Percentiles rank a stretch among this genome's conserved stretches.
phyloP scores from a whole-genome alignment of 2,113 vertebrate genomes.

The Fukomys damarensis region DNA sequence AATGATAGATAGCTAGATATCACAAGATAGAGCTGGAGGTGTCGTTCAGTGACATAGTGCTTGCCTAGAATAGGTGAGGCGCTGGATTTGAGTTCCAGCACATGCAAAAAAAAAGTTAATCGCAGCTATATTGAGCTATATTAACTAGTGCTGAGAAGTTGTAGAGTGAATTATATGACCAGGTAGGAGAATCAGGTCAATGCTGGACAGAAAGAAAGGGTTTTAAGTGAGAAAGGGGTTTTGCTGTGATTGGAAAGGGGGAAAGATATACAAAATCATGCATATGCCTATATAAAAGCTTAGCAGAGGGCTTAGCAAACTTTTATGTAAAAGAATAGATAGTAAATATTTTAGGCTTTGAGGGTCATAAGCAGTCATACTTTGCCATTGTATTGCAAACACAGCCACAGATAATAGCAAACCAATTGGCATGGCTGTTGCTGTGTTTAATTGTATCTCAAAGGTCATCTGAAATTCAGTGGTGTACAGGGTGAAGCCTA shows the following conservation, averaged over 20 bases:
- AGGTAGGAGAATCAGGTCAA: neutral
- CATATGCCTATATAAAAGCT: neutral
- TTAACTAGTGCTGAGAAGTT: neutral
- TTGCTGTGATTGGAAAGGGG: neutral
- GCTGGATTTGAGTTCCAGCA: neutral
- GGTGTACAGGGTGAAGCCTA: neutral
- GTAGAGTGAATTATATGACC: neutral
- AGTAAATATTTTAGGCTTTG: neutral
- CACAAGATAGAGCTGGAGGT: neutral
- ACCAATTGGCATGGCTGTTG: neutral
- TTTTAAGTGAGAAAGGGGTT: conserved; percentile 20
- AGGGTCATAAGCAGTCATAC: neutral
- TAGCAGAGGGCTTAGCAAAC: neutral
- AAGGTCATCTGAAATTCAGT: neutral
- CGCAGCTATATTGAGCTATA: neutral
- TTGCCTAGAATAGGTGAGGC: too few relatives aligned
- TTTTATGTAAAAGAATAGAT: neutral
- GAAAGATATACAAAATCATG: neutral
- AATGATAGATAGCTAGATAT: too few relatives aligned
- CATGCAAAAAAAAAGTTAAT: neutral
- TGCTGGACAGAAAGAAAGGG: neutral
- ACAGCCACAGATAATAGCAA: neutral
- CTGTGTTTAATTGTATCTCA: neutral
- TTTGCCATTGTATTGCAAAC: neutral
- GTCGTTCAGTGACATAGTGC: too few relatives aligned